Percentiles rank a stretch among this genome's conserved stretches.
Evolutionary conservation across 2,888 invertebrate species (phyloP).

Genomic region (Drosophila phalerata): DNA sequence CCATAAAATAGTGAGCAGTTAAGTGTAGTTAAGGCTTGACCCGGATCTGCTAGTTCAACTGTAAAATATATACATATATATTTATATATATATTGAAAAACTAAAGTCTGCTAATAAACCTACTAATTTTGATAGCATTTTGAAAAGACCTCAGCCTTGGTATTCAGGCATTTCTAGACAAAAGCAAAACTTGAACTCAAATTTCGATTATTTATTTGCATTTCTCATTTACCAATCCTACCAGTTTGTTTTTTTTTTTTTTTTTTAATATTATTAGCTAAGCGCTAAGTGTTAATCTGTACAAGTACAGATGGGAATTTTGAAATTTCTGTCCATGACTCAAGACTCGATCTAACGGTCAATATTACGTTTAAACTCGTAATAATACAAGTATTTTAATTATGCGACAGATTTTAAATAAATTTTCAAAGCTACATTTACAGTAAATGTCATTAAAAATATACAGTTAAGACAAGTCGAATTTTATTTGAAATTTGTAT

Average conservation of each 20-base stretch:
- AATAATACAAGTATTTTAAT: neutral
- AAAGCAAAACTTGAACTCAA: slow-evolving; percentile 44
- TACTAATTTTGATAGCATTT: slow-evolving; percentile 19
- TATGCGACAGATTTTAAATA: neutral
- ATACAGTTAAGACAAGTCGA: slow-evolving; percentile 1
- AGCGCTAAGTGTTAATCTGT: slow-evolving; percentile 56
- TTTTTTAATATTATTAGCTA: slow-evolving; percentile 44
- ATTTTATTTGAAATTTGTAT: neutral
- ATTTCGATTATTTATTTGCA: slow-evolving; percentile 58
- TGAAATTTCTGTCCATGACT: slow-evolving; percentile 41
- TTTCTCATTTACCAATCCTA: slow-evolving; percentile 51
- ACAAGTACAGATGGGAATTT: slow-evolving; percentile 23
- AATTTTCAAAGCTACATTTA: slow-evolving; percentile 1
- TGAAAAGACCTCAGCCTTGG: slow-evolving; percentile 48
- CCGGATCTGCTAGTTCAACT: slow-evolving; percentile 31
- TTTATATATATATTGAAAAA: neutral
- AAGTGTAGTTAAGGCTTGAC: slow-evolving; percentile 32
- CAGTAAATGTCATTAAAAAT: slow-evolving; percentile 12
- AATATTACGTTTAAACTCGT: slow-evolving; percentile 18
- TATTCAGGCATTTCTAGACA: slow-evolving; percentile 39
- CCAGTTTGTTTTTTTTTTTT: slow-evolving; percentile 13
- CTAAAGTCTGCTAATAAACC: slow-evolving; percentile 16
- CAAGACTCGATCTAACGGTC: slow-evolving; percentile 27
- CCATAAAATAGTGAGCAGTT: neutral
- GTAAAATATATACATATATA: too few species aligned